A percentile compares a stretch with the other conserved stretches of the same genome.
These are phyloP conservation scores for Erebia palarica DNA, from an alignment of 2,888 invertebrate genomes.

Conservation along the genomic window DNA sequence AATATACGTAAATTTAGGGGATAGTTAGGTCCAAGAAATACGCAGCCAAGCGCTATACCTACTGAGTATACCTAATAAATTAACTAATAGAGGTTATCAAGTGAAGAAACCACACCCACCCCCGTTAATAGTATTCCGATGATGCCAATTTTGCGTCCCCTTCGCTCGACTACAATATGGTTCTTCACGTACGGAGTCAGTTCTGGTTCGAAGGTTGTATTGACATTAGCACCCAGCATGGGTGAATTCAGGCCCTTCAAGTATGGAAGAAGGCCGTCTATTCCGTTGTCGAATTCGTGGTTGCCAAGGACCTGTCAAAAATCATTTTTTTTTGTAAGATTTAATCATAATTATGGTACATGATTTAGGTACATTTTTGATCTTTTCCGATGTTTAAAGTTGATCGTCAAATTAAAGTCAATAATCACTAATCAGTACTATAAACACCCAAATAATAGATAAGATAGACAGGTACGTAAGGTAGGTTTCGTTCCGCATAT, in stretches of 20 bases:
- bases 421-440: not conserved
- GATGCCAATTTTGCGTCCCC: conserved; percentile 87
- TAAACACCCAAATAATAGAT: conserved; percentile 11
- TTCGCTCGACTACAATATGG: conserved; percentile 84
- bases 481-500: too few species aligned
- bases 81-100: not conserved
- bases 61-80: too few species aligned
- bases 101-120: conserved; percentile 43
- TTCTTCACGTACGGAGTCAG: conserved; percentile 84
- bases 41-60: too few species aligned
- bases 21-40: too few species aligned
- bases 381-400: conserved; percentile 11
- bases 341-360: too few species aligned
- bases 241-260: conserved; percentile 84
- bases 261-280: conserved; percentile 88
- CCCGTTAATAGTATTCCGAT: conserved; percentile 87
- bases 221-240: conserved; percentile 89
- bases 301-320: conserved; percentile 89
- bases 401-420: not conserved
- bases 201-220: conserved; percentile 85
- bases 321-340: not conserved
- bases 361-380: not conserved
- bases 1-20: too few species aligned
- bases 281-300: conserved; percentile 92
- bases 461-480: conserved; percentile 15